phyloP scores from a whole-genome alignment of 2,888 invertebrate genomes.

The Heliconius cydno region DNA sequence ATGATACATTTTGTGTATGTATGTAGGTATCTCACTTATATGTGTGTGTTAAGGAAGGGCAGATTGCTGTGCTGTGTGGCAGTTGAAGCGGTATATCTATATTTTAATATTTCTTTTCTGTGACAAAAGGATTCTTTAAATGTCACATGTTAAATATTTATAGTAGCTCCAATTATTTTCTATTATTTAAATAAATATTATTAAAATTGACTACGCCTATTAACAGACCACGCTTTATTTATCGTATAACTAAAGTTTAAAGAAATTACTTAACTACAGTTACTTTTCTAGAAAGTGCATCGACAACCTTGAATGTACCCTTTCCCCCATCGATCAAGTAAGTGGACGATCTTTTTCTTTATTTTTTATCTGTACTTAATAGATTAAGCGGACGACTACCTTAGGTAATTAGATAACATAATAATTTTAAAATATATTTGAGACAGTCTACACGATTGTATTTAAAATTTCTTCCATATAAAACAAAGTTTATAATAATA shows the following conservation, averaged over 20 bases:
- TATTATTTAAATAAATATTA: conserved; percentile 21
- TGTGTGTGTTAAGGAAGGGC: conserved; percentile 54
- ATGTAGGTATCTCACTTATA: conserved; percentile 36
- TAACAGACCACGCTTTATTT: conserved; percentile 38
- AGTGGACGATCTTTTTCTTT: conserved; percentile 69
- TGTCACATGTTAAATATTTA: background rate
- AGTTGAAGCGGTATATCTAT: background rate
- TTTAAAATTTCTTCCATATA: conserved; percentile 30
- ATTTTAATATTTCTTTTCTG: background rate
- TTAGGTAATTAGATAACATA: conserved; percentile 56
- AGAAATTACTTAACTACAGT: conserved; percentile 74
- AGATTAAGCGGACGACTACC: conserved; percentile 74
- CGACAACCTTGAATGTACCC: conserved; percentile 75
- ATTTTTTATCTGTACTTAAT: conserved; percentile 74
- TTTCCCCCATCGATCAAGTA: conserved; percentile 82
- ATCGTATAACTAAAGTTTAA: conserved; percentile 60
- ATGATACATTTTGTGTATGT: conserved; percentile 34
- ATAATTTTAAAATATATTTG: conserved; percentile 39
- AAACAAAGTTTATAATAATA: conserved; percentile 34
- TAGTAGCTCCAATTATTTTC: conserved; percentile 6
- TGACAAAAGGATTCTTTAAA: background rate
- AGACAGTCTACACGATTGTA: conserved; percentile 44
- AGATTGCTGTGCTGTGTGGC: conserved; percentile 51
- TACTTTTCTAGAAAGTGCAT: conserved; percentile 80
- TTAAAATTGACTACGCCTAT: background rate